These are phyloP conservation scores for Rhabdomys dilectus DNA, from an alignment of 2,113 vertebrate species.

Conservation along the genomic window DNA sequence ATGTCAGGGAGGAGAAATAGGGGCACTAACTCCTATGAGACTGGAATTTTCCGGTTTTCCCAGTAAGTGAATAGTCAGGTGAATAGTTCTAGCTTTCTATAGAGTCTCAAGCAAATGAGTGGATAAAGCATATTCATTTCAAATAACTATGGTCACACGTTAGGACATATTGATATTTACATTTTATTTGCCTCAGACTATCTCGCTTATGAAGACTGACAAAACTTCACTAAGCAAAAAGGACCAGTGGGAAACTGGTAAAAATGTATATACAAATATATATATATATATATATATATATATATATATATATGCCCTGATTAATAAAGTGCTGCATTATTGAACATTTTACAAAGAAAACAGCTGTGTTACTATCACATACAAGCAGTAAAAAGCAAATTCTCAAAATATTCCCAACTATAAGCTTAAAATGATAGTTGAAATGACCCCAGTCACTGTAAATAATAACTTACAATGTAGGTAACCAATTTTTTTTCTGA, in stretches of 20 bases:
- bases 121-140: slow-evolving; percentile 14
- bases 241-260: slow-evolving; percentile 22
- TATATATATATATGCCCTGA: not conserved
- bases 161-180: not conserved
- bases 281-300: not conserved
- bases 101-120: slow-evolving; percentile 64
- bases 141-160: not conserved
- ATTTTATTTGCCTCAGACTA: not conserved
- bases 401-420: slow-evolving; percentile 41
- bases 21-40: slow-evolving; percentile 78
- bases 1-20: slow-evolving; percentile 64
- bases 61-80: slow-evolving; percentile 68
- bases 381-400: slow-evolving; percentile 35
- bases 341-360: slow-evolving; percentile 60
- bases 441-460: not conserved
- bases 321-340: slow-evolving; percentile 39
- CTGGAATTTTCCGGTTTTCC: slow-evolving; percentile 86
- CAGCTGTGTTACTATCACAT: slow-evolving; percentile 49
- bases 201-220: not conserved
- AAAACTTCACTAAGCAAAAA: slow-evolving; percentile 34
- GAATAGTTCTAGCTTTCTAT: not conserved
- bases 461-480: not conserved
- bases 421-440: not conserved
- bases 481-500: slow-evolving; percentile 42
- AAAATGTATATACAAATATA: not conserved